Evolutionary conservation across 2,113 vertebrate genomes (phyloP), one percentile per base, ranked within the genome.

Genomic region (Plecturocebus donacophilus): DNA sequence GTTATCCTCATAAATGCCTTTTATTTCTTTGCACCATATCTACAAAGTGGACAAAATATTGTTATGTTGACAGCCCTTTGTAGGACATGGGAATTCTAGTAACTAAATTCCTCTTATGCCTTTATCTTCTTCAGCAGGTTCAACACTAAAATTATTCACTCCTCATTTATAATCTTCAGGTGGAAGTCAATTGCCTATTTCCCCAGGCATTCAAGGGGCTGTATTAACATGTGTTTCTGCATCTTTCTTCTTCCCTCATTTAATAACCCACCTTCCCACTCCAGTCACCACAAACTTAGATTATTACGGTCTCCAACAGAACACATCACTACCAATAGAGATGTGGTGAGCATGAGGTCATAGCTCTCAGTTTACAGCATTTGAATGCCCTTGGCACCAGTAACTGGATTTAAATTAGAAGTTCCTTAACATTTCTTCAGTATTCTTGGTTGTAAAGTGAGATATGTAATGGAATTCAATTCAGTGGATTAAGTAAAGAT

Each of bases 261-360:
- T 45, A 70, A 64, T 38, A 76, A n/a, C 2, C 30, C 75, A 45
- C 9, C 21, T 45, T 80, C 10, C 52, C 17, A 40, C 20, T 54
- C 30, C 17, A 83, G 19, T 49, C 16, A 89, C 16, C 1, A 11
- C 45, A 75, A 42, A 4, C 13, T 77, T 47, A 42, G 17, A 32
- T 56, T 45, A 42, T 13, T 30, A 19, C 13, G 45, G 45, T 47
- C 32, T 49, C 49, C 9, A 42, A 14, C 8, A 76, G 14, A n/a
- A 54, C 10, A 49, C 7, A 14, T 32, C 21, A 76, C 38, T 25
- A 30, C 19, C 14, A n/a, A 32, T 9, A 87, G 76, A 25, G 1
- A 54, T 7, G 0, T 32, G 3, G 19, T 23, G 1, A 27, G 25
- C 4, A 2, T 3, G 23, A 13, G 12, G 27, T 68, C 70, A 58